These are phyloP conservation scores for Corythoichthys intestinalis DNA, from an alignment of 2,113 vertebrate species.

Conservation along the genomic window DNA sequence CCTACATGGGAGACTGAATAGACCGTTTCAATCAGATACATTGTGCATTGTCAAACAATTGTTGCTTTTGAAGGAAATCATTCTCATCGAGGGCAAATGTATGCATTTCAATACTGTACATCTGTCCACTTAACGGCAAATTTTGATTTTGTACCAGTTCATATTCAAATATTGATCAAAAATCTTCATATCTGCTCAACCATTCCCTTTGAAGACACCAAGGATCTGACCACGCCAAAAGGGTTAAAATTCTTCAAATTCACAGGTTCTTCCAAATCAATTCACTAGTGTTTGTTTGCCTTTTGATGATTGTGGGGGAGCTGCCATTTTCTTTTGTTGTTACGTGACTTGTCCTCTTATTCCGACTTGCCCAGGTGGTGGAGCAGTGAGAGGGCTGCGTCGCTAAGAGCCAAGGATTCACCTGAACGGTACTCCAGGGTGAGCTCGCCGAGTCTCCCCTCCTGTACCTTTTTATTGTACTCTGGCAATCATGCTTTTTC, in stretches of 20 bases:
- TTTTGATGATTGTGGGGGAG: slow-evolving; percentile 44
- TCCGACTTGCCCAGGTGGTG: slow-evolving; percentile 78
- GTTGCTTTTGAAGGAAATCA: background rate
- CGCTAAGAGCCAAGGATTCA: slow-evolving; percentile 74
- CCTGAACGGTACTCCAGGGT: slow-evolving; percentile 78
- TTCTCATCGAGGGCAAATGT: background rate
- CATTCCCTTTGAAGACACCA: slow-evolving; percentile 43
- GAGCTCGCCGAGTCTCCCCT: slow-evolving; percentile 76
- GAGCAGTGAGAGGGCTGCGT: slow-evolving; percentile 66
- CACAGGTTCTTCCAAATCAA: slow-evolving; percentile 3
- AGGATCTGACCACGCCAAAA: slow-evolving; percentile 47
- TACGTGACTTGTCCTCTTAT: slow-evolving; percentile 76
- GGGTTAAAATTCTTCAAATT: slow-evolving; percentile 52
- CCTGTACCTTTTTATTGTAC: slow-evolving; percentile 56
- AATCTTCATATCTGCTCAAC: slow-evolving; percentile 26
- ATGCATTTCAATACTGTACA: background rate
- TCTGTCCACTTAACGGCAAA: slow-evolving; percentile 20
- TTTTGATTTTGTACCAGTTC: slow-evolving; percentile 19
- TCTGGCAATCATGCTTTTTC: slow-evolving; percentile 34
- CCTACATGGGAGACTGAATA: background rate
- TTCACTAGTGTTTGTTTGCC: slow-evolving; percentile 31
- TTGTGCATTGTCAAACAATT: background rate
- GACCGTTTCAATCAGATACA: background rate
- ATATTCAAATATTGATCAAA: background rate
- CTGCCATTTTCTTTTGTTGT: slow-evolving; percentile 59